Evolutionary conservation across 2,888 invertebrate genomes (phyloP), one percentile per base, ranked within the genome.

Genomic region (Lysandra coridon): DNA sequence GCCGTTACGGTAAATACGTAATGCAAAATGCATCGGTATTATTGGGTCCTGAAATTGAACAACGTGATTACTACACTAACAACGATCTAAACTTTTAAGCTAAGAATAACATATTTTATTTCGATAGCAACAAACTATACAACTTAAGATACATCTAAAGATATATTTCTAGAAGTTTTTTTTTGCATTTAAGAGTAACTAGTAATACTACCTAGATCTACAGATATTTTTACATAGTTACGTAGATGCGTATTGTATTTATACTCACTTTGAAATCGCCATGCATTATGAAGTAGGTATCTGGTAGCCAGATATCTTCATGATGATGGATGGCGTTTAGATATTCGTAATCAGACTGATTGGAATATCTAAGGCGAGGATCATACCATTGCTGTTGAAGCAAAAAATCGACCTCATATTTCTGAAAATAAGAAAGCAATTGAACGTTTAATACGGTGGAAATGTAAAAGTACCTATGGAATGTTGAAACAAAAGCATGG

Each of bases 261-360:
- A 33, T 23, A 83, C 91, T 87, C 82, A 94, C 94, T 92, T 98
- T 98, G 94, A 98, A 98, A 94, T 98, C 98, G 83, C 98, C 98
- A 93, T 98, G 98, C 97, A 98, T 98, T 91, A 98, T 98, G 95
- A 98, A 98, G 92, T 98, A 98, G 80, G 98, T 98, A 95, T 98
- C 98, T 82, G 98, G 98, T 87, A 98, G 95, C 98, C 98, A 98
- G 89, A 98, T 97, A 88, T 98, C 97, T 89, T 97, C 97, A 95
- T 98, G 97, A 91, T 98, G 98, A 91, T 98, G 98, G 87, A 98
- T 97, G 83, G 98, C 98, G 94, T 98, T 98, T 86, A 98, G 95
- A 93, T 96, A 98, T 88, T 97, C 97, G 95, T 97, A 98, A 87
- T 96, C 96, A 85, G 97, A 98, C 91, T 97, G 97, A 93, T 98